phyloP scores from a whole-genome alignment of 2,113 vertebrate genomes.

The Melanostigma gelatinosum region DNA sequence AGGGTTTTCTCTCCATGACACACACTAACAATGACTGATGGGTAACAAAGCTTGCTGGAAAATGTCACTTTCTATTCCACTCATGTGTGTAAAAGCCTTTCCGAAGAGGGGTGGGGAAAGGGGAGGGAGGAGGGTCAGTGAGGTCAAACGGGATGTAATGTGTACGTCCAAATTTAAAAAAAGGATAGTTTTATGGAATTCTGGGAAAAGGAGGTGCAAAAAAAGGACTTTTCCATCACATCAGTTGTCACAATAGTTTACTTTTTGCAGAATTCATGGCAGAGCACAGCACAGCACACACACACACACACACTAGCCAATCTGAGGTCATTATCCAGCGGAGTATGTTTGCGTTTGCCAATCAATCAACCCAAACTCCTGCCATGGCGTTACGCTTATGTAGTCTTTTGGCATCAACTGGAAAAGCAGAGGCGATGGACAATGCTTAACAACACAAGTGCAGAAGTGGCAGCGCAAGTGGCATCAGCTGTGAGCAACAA shows the following conservation, averaged over 20 bases:
- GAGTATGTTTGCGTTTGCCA: conserved; percentile 12
- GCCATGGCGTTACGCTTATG: conserved; percentile 10
- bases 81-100: conserved; percentile 60
- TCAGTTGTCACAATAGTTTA: conserved; percentile 3
- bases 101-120: neutral
- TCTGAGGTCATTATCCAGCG: conserved; percentile 7
- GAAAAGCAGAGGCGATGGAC: conserved; percentile 1
- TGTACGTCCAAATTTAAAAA: conserved; percentile 1
- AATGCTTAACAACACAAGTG: conserved; percentile 6
- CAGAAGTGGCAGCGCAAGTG: neutral
- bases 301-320: neutral
- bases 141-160: conserved; percentile 42
- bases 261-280: conserved; percentile 7
- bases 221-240: neutral
- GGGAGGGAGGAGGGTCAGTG: neutral
- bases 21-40: conserved; percentile 77
- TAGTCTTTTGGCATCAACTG: conserved; percentile 12
- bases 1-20: conserved; percentile 63
- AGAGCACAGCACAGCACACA: neutral
- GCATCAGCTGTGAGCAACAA: conserved; percentile 14
- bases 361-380: conserved; percentile 20
- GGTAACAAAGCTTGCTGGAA: conserved; percentile 69
- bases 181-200: neutral
- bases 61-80: conserved; percentile 66
- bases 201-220: neutral